Evolutionary conservation across 1,140 invertebrate genomes (phyloP), one percentile per base, ranked within the genome.

Genomic region (Pogonomyrmex californicus): DNA sequence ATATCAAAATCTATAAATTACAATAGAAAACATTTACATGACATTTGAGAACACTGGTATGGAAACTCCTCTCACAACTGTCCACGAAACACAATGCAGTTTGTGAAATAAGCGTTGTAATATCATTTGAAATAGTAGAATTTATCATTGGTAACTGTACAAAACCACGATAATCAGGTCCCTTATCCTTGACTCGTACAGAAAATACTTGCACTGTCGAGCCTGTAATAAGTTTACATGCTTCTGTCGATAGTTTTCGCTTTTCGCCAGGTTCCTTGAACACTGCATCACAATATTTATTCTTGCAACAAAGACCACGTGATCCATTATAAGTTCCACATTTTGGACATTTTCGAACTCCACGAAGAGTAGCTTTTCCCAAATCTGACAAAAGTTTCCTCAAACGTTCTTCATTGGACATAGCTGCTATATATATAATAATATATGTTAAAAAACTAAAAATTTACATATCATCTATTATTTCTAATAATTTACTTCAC

Each of bases 311-410:
- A 14, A 97, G 94, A 41, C 97, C 97, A 90, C 97, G 94, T 4
- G 97, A 97, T 1, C 97, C 97, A 95, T 98, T 98, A 75, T 96
- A 97, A 3, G 97, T 97, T 0, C 97, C 97, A 96, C 98, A 98
- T 93, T 98, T 97, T 3, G 97, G 97, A 93, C 97, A 98, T 92
- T 97, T 97, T 87, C 97, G 95, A 0, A 98, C 96, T 86, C 97
- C 98, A 91, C 97, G 95, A 88, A 96, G 94, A 76, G 96, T 98
- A 86, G 96, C 97, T 94, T 96, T 97, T 86, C 97, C 97, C 90
- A 97, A 95, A 95, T 96, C 97, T 91, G 94, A 96, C 91, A 93
- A 91, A 78, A 92, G 95, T 89, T 91, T 95, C 94, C 92, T 94
- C 41, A 94, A 85, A 70, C 94, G 93, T 71, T 95, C 94, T 38